phyloP scores from a whole-genome alignment of 30 jellyfish, hydroid and myxozoan genomes.

The Chironex yamaguchii region DNA sequence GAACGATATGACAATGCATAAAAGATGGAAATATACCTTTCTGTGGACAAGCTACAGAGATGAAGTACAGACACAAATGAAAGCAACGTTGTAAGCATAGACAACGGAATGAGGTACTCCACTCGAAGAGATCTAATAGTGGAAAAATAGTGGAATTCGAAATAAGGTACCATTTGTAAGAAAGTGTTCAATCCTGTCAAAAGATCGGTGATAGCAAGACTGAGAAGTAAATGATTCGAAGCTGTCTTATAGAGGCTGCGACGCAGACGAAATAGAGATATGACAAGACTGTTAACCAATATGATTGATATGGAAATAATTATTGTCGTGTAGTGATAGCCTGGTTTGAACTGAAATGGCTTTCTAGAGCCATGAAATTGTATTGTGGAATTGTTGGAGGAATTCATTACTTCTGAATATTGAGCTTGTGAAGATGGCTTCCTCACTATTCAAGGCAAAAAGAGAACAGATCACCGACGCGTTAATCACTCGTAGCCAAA shows the following conservation, averaged over 20 bases:
- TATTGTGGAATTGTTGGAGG: neutral
- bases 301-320: neutral
- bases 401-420: neutral
- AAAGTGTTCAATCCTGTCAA: constrained; percentile 72
- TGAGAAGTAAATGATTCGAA: constrained; percentile 70
- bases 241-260: neutral
- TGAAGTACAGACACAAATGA: constrained; percentile 79
- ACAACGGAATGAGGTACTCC: constrained; percentile 40
- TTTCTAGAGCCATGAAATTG: too few relatives aligned
- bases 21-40: constrained; percentile 81
- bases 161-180: constrained; percentile 65
- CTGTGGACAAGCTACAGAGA: constrained; percentile 75
- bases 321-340: neutral
- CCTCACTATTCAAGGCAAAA: too few relatives aligned
- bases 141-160: neutral
- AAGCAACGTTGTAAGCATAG: constrained; percentile 36
- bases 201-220: constrained; percentile 86
- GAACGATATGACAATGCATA: constrained; percentile 84
- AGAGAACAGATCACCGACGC: too few relatives aligned
- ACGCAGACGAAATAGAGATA: neutral
- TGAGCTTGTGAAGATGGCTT: too few relatives aligned
- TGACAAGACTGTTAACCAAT: neutral
- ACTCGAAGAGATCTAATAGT: neutral
- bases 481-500: too few relatives aligned
- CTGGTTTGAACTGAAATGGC: neutral